A percentile compares a stretch with the other conserved stretches of the same genome.
These are phyloP conservation scores for Piliocolobus tephrosceles DNA, from an alignment of 2,113 vertebrate species.

Conservation along the genomic window DNA sequence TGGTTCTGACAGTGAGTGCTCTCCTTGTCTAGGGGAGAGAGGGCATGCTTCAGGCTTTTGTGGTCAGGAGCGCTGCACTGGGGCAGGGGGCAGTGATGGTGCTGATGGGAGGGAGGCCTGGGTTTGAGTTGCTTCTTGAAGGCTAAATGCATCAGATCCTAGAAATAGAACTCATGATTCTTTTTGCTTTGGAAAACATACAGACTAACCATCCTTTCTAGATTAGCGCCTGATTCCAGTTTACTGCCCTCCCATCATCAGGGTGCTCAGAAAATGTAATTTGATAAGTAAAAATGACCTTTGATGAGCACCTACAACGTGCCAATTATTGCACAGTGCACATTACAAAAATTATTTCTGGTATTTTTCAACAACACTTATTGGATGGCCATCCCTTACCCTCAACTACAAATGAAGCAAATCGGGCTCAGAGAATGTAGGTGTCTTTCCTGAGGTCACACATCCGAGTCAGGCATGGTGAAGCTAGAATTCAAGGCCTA, in stretches of 20 bases:
- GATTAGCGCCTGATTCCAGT: not conserved
- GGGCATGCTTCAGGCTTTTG: not conserved
- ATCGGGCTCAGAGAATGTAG: not conserved
- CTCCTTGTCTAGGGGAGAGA: not conserved
- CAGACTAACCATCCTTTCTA: not conserved
- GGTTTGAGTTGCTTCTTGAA: not conserved
- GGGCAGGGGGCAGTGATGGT: no score
- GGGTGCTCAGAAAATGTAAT: not conserved
- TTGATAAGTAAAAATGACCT: not conserved
- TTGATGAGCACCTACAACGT: not conserved
- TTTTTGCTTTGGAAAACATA: constrained; percentile 47
- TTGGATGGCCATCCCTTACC: not conserved
- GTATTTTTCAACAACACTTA: not conserved
- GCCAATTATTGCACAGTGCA: not conserved
- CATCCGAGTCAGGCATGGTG: not conserved
- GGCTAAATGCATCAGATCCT: not conserved
- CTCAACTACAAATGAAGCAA: not conserved
- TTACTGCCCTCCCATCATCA: not conserved
- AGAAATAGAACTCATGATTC: not conserved
- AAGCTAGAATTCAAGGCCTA: not conserved
- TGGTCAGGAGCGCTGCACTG: not conserved
- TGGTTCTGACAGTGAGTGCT: not conserved
- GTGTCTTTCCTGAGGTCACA: not conserved
- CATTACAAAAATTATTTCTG: not conserved
- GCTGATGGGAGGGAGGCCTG: not conserved